Conservation (phyloP, 2,888 invertebrate genomes). For the Temnothorax unifasciatus region DNA sequence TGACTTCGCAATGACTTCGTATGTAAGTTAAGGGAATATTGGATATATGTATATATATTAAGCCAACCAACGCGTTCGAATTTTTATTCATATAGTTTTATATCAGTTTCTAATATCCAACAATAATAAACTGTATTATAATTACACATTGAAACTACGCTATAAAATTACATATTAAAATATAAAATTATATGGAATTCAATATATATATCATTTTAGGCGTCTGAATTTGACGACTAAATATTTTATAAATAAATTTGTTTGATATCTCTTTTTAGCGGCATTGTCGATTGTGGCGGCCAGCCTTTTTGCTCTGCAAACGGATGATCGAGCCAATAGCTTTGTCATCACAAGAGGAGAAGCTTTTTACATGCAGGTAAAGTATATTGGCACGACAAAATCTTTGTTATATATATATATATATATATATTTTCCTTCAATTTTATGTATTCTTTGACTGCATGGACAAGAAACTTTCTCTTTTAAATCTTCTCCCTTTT, state of each 20-base stretch:
- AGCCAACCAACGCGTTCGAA: neutral
- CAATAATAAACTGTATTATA: neutral
- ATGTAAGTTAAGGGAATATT: slow-evolving; percentile 24
- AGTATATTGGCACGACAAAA: slow-evolving; percentile 31
- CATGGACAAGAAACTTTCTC: neutral
- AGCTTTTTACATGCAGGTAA: slow-evolving; percentile 95
- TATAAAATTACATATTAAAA: no score
- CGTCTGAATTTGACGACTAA: neutral
- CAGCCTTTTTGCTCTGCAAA: slow-evolving; percentile 94
- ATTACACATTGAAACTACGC: no score
- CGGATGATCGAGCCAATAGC: slow-evolving; percentile 92
- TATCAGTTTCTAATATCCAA: neutral
- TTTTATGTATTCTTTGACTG: neutral
- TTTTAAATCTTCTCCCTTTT: no score
- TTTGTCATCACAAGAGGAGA: slow-evolving; percentile 93
- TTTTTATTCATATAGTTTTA: neutral
- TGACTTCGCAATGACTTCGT: slow-evolving; percentile 33
- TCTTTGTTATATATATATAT: neutral
- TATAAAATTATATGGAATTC: slow-evolving; percentile 1
- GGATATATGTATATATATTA: neutral
- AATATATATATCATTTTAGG: neutral
- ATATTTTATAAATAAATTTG: slow-evolving; percentile 16
- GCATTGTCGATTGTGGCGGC: slow-evolving; percentile 93
- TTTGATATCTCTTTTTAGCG: slow-evolving; percentile 88
- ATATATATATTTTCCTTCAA: neutral